Evolutionary conservation across 92 coral and sea anemone genomes (phyloP), one percentile per base, ranked within the genome.

Genomic region (Galaxea fascicularis): DNA sequence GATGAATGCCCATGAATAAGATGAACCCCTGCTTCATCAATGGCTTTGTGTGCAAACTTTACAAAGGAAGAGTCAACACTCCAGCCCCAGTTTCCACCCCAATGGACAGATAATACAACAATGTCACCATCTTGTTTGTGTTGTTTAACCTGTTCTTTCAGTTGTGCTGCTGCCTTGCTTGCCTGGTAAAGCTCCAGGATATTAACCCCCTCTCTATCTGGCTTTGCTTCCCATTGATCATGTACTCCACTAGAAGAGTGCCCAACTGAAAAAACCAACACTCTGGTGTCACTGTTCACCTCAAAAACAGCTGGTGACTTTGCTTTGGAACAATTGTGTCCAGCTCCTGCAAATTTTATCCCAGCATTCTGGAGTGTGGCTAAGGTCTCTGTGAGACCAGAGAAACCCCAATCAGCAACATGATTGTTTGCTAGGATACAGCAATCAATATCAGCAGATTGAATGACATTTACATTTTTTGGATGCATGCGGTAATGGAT

Each of bases 11-110:
- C 98, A 87, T 94, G 90, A 46, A 94, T 92, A 29, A 94, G 69
- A 47, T 94, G 92, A n/a, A 94, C 82, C n/a, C 86, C 92, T 10
- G 95, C 95, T 16, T 76, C 88, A 44, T 92, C 93, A 65, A 94
- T 89, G 10, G 93, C 95, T 56, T 88, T 83, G 76, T 94, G 93
- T 13, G 98, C 98, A 94, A 94, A 94, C 77, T 92, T 92, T 58
- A 70, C 76, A 22, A 92, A 93, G 27, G 76, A 47, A 26, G 89
- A 60, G 30, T 89, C 86, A 64, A 94, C 79, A 59, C 87, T 94
- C 86, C 90, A 94, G 4, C 95, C 98, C 98, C 98, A 94, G 78
- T 94, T 94, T 29, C 98, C 98, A 21, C 98, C 98, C 95, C 98
- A 94, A 39, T 94, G 98, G 11, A 90, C 65, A 1, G 98, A 94